These are phyloP conservation scores for Catocala nupta DNA, from an alignment of 2,888 invertebrate genomes.

Conservation along the genomic window DNA sequence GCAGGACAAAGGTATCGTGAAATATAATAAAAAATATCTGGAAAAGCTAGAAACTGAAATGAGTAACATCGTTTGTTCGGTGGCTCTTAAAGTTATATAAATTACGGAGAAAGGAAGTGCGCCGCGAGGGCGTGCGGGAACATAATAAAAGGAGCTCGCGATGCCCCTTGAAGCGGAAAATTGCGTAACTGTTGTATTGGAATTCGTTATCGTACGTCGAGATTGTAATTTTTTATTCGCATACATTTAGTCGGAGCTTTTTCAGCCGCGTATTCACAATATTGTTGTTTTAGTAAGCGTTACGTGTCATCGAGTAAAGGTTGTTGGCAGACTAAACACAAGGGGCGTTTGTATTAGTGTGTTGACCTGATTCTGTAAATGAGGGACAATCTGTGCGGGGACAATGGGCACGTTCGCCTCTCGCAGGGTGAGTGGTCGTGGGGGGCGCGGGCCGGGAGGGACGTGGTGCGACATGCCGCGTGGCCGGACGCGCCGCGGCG, in stretches of 20 bases:
- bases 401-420: slow-evolving; percentile 19
- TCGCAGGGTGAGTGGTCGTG: slow-evolving; percentile 4
- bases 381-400: slow-evolving; percentile 17
- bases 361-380: slow-evolving; percentile 30
- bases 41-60: slow-evolving; percentile 46
- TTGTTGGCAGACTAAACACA: not conserved
- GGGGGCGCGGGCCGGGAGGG: slow-evolving; percentile 22
- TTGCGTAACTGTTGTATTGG: slow-evolving; percentile 61
- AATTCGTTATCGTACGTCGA: slow-evolving; percentile 49
- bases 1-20: slow-evolving; percentile 54
- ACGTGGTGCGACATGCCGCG: slow-evolving; percentile 17
- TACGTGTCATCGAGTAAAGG: not conserved
- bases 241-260: slow-evolving; percentile 14
- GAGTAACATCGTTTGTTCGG: slow-evolving; percentile 66
- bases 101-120: slow-evolving; percentile 57
- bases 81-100: slow-evolving; percentile 64
- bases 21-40: slow-evolving; percentile 55
- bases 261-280: not conserved
- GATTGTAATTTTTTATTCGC: slow-evolving; percentile 36
- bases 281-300: not conserved
- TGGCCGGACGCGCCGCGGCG: slow-evolving; percentile 39
- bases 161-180: slow-evolving; percentile 61
- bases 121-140: slow-evolving; percentile 47
- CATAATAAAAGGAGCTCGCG: slow-evolving; percentile 60
- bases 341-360: slow-evolving; percentile 7